Evolutionary conservation across 1,140 invertebrate species (phyloP).

Genomic region (Drosophila ercepeae): DNA sequence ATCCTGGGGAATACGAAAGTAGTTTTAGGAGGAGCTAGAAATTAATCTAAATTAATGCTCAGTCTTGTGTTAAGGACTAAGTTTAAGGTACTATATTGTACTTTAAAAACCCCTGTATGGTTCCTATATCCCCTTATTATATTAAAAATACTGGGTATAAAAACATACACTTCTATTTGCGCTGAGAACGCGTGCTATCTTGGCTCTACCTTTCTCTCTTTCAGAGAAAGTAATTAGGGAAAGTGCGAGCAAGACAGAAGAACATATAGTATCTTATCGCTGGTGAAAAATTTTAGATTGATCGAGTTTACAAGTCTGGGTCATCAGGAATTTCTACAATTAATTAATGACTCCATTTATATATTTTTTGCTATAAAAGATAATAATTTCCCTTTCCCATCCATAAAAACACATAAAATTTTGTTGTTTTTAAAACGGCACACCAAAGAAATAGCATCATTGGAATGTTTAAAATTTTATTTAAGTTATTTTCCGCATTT

Average conservation of each 20-base stretch:
- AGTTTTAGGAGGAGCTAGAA: no score
- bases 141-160: conserved; percentile 13
- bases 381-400: background rate
- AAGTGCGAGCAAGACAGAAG: conserved; percentile 5
- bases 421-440: conserved; percentile 78
- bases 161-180: conserved; percentile 52
- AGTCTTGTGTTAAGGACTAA: no score
- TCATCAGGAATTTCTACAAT: conserved; percentile 49
- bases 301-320: conserved; percentile 23
- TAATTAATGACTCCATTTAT: conserved; percentile 60
- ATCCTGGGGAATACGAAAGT: no score
- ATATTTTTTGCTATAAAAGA: no score
- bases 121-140: background rate
- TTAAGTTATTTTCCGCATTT: conserved; percentile 50
- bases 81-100: no score
- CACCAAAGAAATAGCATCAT: conserved; percentile 81
- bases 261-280: conserved; percentile 60
- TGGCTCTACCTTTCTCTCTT: conserved; percentile 27
- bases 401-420: conserved; percentile 16
- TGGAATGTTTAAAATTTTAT: conserved; percentile 83
- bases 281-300: conserved; percentile 20
- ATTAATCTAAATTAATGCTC: no score
- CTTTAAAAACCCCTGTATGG: no score
- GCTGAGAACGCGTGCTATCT: conserved; percentile 44
- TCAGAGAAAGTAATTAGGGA: conserved; percentile 51